Percentiles rank a stretch among this genome's conserved stretches.
Conservation (phyloP, 1,140 invertebrate species). For the Camponotus pennsylvanicus region DNA sequence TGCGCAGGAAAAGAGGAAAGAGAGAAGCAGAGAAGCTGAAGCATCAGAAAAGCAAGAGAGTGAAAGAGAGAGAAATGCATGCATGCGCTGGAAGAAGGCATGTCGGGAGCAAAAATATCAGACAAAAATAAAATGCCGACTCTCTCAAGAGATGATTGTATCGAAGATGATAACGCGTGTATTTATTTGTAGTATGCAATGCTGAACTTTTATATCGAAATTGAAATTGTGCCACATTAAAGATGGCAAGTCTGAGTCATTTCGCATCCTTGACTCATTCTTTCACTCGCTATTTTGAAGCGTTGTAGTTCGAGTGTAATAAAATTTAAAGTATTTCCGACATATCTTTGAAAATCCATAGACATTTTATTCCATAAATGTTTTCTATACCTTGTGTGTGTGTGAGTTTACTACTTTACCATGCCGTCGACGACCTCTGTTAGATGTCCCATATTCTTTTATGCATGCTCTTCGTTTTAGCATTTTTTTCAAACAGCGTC, state of each 20-base stretch:
- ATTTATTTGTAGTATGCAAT: neutral
- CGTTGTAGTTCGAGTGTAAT: neutral
- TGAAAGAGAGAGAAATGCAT: neutral
- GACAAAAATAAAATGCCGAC: slow-evolving; percentile 36
- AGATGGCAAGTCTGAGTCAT: neutral
- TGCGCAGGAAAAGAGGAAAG: neutral
- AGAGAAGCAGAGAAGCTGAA: neutral
- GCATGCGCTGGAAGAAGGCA: slow-evolving; percentile 7
- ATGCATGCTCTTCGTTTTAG: slow-evolving; percentile 51
- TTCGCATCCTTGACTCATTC: neutral
- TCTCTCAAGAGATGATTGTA: slow-evolving; percentile 1
- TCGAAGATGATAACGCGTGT: neutral
- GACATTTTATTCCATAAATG: slow-evolving; percentile 19
- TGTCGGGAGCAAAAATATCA: slow-evolving; percentile 11
- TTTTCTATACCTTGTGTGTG: neutral
- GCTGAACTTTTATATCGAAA: neutral
- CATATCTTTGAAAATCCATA: slow-evolving; percentile 6
- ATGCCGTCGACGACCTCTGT: slow-evolving; percentile 46
- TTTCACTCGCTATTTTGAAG: neutral
- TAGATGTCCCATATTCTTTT: slow-evolving; percentile 34
- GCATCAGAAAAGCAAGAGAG: too few relatives aligned
- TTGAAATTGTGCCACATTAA: neutral
- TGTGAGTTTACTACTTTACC: slow-evolving; percentile 48
- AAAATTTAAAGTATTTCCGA: neutral
- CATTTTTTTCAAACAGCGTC: slow-evolving; percentile 11